These are phyloP conservation scores for Drosophila phalerata DNA, from an alignment of 2,888 invertebrate genomes.

Conservation along the genomic window DNA sequence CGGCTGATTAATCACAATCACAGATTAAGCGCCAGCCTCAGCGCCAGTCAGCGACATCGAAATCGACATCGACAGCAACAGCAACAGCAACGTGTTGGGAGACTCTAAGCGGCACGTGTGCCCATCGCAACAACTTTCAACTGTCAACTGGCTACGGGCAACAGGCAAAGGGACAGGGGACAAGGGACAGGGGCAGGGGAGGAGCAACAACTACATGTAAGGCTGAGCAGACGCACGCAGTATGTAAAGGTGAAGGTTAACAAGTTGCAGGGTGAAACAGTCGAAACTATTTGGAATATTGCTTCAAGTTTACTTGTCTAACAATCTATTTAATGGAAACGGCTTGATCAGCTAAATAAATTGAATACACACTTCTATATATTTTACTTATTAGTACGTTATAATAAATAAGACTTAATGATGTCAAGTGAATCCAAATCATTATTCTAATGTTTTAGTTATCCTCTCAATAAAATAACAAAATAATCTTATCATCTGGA, in stretches of 20 bases:
- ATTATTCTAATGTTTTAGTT: too few relatives aligned
- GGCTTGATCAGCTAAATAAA: background rate
- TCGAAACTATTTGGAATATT: constrained; percentile 23
- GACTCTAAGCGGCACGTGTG: constrained; percentile 57
- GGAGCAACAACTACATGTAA: constrained; percentile 7
- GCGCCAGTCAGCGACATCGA: constrained; percentile 29
- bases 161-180: constrained; percentile 3
- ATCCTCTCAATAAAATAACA: too few relatives aligned
- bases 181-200: background rate
- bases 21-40: constrained; percentile 75
- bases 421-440: too few relatives aligned
- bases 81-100: constrained; percentile 39
- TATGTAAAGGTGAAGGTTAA: constrained; percentile 55
- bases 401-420: too few relatives aligned
- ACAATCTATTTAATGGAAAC: constrained; percentile 38
- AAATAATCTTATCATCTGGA: too few relatives aligned
- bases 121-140: constrained; percentile 24
- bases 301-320: constrained; percentile 37
- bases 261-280: constrained; percentile 53
- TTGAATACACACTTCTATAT: background rate
- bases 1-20: constrained; percentile 77
- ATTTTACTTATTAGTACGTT: too few relatives aligned
- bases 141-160: constrained; percentile 3
- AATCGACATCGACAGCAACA: background rate
- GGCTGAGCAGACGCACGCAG: constrained; percentile 1